Evolutionary conservation across 2,113 vertebrate genomes (phyloP).

Genomic region (Thamnaconus septentrionalis): DNA sequence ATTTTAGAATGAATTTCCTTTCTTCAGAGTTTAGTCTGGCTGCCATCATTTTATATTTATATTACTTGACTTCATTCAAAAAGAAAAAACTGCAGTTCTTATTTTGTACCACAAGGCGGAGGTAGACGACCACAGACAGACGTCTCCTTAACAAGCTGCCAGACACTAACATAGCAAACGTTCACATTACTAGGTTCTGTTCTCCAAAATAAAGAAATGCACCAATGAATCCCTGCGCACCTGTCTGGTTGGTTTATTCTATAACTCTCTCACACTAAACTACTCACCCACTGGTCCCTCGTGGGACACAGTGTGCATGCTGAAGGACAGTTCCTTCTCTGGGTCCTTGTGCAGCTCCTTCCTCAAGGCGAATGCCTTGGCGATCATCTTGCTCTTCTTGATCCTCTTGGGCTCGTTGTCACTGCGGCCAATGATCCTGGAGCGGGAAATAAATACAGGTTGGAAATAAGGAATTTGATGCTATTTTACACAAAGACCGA

Average conservation of each 20-base stretch:
- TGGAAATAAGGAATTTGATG: not conserved
- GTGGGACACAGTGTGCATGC: conserved; percentile 94
- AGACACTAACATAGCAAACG: not conserved
- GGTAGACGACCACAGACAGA: conserved; percentile 4
- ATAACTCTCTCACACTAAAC: not conserved
- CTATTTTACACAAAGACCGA: not conserved
- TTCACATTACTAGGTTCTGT: not conserved
- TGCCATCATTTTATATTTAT: too few species aligned
- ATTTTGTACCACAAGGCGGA: conserved; percentile 33
- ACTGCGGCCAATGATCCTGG: conserved; percentile 89
- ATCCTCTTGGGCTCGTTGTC: conserved; percentile 95
- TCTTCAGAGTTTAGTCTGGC: too few species aligned
- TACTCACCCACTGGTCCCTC: conserved; percentile 91
- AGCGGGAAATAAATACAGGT: not conserved
- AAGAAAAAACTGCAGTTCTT: conserved; percentile 17
- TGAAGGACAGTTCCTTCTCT: conserved; percentile 92
- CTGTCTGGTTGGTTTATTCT: not conserved
- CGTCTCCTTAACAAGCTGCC: not conserved
- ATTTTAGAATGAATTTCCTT: too few species aligned
- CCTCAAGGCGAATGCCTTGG: conserved; percentile 94
- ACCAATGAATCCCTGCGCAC: not conserved
- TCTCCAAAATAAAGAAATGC: not conserved
- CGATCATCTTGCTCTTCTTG: conserved; percentile 99
- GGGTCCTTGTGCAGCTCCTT: conserved; percentile 94
- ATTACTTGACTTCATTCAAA: not conserved